These are phyloP conservation scores for Pseudachorutes palmiensis DNA, from an alignment of 1,140 invertebrate species.

Conservation along the genomic window DNA sequence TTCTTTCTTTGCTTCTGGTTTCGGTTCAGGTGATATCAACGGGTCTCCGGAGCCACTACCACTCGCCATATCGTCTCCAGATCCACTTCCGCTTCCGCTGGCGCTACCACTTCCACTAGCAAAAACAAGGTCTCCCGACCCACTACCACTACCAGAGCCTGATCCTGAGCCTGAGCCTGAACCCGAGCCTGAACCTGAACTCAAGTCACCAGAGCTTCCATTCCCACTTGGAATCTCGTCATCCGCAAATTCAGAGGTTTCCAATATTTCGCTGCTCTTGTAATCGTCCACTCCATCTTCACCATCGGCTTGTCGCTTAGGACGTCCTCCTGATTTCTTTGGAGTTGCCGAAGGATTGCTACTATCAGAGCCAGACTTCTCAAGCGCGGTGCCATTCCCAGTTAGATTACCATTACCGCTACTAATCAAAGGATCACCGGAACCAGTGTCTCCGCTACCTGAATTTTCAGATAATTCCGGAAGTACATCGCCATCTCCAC, in stretches of 20 bases:
- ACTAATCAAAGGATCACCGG: constrained; percentile 3
- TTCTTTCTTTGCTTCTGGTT: not conserved
- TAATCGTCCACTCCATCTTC: constrained; percentile 45
- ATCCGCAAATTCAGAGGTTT: constrained; percentile 43
- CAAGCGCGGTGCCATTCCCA: not conserved
- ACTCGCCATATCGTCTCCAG: not conserved
- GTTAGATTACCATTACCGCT: not conserved
- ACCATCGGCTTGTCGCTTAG: constrained; percentile 40
- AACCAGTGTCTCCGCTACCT: constrained; percentile 5
- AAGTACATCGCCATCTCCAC: not conserved
- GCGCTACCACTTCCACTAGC: not conserved
- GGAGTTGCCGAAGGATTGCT: not conserved
- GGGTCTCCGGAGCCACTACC: not conserved
- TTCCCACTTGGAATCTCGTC: constrained; percentile 42
- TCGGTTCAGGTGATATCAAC: not conserved
- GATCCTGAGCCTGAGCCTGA: not conserved
- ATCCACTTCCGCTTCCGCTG: constrained; percentile 13
- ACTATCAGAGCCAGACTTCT: too few species aligned
- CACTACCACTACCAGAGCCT: not conserved
- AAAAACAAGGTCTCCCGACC: not conserved
- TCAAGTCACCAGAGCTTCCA: not conserved
- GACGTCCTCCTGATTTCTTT: constrained; percentile 37
- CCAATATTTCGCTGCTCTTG: too few species aligned
- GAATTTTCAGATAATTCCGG: not conserved
- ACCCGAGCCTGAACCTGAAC: not conserved